These are phyloP conservation scores for Apis florea DNA, from an alignment of 1,140 invertebrate genomes.

Conservation along the genomic window DNA sequence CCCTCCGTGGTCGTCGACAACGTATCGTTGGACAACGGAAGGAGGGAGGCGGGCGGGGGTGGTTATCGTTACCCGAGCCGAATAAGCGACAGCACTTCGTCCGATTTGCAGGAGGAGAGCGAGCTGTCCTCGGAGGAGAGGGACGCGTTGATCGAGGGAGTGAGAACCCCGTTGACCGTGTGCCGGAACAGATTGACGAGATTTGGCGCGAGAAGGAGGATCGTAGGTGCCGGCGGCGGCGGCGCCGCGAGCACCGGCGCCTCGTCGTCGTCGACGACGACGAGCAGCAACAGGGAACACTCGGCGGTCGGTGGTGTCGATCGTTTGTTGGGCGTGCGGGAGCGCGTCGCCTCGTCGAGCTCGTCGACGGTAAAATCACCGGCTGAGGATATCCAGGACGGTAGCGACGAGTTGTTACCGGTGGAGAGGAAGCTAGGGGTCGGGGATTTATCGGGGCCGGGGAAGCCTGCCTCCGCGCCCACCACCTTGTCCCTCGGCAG, in stretches of 20 bases:
- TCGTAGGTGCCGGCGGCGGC: conserved; percentile 8
- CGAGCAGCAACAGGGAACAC: background rate
- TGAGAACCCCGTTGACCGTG: conserved; percentile 60
- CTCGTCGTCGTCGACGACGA: conserved; percentile 44
- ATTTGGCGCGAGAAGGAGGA: conserved; percentile 50
- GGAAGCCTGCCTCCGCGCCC: conserved; percentile 57
- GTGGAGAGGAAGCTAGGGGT: conserved; percentile 19
- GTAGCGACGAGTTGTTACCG: conserved; percentile 28
- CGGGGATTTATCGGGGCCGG: conserved; percentile 7
- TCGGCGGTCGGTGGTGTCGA: background rate
- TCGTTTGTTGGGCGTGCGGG: conserved; percentile 10
- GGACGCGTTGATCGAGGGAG: conserved; percentile 67
- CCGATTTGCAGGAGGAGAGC: conserved; percentile 71
- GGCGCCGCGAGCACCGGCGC: background rate
- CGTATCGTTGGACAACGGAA: background rate
- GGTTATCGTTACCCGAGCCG: conserved; percentile 41
- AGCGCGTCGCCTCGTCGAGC: conserved; percentile 21
- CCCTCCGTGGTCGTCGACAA: conserved; percentile 10
- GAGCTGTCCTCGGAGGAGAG: conserved; percentile 70
- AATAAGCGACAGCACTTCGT: conserved; percentile 67
- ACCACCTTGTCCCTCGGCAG: conserved; percentile 62
- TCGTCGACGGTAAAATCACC: conserved; percentile 43
- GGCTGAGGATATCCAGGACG: conserved; percentile 36
- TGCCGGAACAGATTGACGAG: conserved; percentile 61
- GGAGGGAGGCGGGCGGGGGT: conserved; percentile 12